A percentile compares a stretch with the other conserved stretches of the same genome.
Conservation (phyloP, 2,797 vertebrate genomes). For the Phoebastria nigripes region DNA sequence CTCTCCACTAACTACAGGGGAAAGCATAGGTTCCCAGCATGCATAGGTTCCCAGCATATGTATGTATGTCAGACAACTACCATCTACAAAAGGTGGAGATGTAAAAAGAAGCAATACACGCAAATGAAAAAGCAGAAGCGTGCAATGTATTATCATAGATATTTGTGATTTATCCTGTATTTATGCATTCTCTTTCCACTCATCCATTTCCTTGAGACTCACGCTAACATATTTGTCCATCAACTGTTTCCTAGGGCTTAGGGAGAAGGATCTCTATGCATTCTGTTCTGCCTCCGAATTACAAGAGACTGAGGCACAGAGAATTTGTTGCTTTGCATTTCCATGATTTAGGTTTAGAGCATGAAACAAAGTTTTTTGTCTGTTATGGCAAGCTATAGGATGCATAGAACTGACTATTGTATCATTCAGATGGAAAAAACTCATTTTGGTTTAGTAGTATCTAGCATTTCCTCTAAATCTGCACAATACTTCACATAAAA, state of each 20-base stretch:
- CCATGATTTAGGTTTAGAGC: neutral
- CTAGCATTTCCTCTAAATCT: slow-evolving; percentile 1
- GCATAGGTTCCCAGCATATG: neutral
- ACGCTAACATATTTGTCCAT: neutral
- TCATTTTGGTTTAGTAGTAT: neutral
- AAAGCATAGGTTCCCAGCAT: neutral
- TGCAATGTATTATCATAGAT: neutral
- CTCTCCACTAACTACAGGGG: neutral
- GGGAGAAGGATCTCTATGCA: neutral
- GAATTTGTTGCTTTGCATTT: neutral
- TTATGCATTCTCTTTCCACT: neutral
- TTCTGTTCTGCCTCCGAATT: neutral
- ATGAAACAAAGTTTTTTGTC: neutral
- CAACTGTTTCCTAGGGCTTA: neutral
- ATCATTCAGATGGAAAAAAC: neutral
- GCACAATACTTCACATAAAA: neutral
- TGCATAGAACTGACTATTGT: neutral
- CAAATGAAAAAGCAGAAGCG: neutral
- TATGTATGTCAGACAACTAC: neutral
- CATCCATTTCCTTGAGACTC: neutral
- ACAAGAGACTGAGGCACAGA: neutral
- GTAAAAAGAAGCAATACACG: neutral
- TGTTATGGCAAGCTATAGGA: neutral
- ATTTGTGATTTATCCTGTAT: neutral
- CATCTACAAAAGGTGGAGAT: neutral